Base-by-base conservation (phyloP, 2,888 invertebrate genomes). In the Catocala nupta region DNA sequence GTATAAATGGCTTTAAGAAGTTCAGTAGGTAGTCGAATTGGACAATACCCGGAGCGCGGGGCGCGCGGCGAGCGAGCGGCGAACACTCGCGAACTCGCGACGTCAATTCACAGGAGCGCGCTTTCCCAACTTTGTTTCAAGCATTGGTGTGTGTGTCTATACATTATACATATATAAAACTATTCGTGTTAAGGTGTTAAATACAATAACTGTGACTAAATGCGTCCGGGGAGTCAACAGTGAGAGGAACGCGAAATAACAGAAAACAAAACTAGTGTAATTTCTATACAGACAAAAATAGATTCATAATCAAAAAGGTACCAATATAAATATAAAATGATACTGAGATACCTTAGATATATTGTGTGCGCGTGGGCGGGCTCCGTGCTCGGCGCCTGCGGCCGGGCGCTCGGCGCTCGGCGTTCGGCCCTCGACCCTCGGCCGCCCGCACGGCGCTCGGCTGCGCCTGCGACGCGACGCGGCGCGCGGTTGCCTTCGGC, bases 231-330 rank as follows among this genome's bases (percentile, higher is more conserved):
- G 93, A 93, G 93, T 79, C 91, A 90, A 90, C 93, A 91, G 92
- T 86, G 89, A 80, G 71, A 70, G 77, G 73, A 84, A 86, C 89
- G 90, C 84, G 83, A 83, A 82, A 80, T 74, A 85, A 84, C 81
- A 86, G 82, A 89, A 78, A 81, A 86, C 84, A 87, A 92, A 92
- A 86, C 88, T 94, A 95, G 94, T 87, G 93, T 95, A 95, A 95
- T 95, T 94, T 94, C 94, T 95, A 85, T 84, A 95, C 93, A 85
- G 88, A 93, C 85, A 92, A 90, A 90, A 93, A 95, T 95, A 95
- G 94, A 92, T 90, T 93, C 94, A 95, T 95, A 95, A 95, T 95
- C 95, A 95, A 96, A 92, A 96, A 96, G 94, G 96, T 96, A 96
- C 96, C 96, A 96, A 96, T 93, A 94, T 94, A 94, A 93, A 92